Percentiles rank a stretch among this genome's conserved stretches.
These are phyloP conservation scores for Leistus spinibarbis DNA, from an alignment of 2,888 invertebrate species.

Conservation along the genomic window DNA sequence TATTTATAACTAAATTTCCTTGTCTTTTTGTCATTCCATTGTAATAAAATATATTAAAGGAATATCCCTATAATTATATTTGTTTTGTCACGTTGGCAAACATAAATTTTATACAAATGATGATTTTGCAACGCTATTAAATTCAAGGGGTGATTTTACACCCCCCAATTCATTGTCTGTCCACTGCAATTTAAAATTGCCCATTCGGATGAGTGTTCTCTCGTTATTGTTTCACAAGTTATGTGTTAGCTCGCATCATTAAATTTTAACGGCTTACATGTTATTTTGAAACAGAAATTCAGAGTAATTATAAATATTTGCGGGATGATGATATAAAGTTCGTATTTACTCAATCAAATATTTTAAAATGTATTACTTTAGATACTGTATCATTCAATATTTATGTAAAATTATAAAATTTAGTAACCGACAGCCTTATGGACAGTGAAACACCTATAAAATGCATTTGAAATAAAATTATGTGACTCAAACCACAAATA, in stretches of 20 bases:
- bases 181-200: neutral
- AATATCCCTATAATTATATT: neutral
- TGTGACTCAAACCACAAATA: neutral
- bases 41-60: too few species aligned
- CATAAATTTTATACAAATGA: neutral
- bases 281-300: neutral
- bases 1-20: too few species aligned
- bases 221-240: neutral
- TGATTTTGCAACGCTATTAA: neutral
- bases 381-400: too few species aligned
- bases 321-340: too few species aligned
- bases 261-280: neutral
- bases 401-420: too few species aligned
- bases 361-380: too few species aligned
- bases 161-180: neutral
- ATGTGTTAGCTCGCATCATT: neutral
- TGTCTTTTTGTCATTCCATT: too few species aligned
- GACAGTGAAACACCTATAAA: too few species aligned
- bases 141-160: neutral
- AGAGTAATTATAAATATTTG: too few species aligned
- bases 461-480: too few species aligned
- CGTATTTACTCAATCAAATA: too few species aligned
- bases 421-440: too few species aligned
- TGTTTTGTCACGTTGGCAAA: neutral
- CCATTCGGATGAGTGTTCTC: neutral